phyloP scores from a whole-genome alignment of 2,113 vertebrate species.

The Nanger granti region DNA sequence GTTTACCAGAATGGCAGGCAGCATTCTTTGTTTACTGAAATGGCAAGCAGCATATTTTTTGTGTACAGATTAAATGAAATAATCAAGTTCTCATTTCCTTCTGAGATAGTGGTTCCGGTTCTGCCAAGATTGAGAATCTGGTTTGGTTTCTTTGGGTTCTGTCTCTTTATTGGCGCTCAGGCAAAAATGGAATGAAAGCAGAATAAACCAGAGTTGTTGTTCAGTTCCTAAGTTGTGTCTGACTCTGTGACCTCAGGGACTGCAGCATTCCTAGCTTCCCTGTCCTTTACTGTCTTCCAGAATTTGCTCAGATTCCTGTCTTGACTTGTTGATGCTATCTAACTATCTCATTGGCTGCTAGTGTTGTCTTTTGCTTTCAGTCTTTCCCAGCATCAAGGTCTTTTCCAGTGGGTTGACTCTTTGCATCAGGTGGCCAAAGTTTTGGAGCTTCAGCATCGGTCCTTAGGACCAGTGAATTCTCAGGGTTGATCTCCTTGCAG shows the following conservation, averaged over 20 bases:
- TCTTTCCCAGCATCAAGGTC: neutral
- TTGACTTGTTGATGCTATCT: neutral
- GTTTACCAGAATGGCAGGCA: neutral
- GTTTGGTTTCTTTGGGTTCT: neutral
- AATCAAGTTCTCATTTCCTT: neutral
- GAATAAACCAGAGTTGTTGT: neutral
- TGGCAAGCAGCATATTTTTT: neutral
- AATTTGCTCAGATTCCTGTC: neutral
- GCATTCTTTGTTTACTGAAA: neutral
- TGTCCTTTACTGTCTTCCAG: neutral
- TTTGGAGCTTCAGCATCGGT: neutral
- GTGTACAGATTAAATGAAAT: neutral
- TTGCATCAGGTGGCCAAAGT: neutral
- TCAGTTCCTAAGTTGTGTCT: neutral
- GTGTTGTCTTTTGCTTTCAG: neutral
- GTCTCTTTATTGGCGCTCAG: neutral
- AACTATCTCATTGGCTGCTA: neutral
- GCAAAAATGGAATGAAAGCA: neutral
- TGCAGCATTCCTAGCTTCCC: neutral
- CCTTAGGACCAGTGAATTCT: neutral
- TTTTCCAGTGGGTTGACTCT: neutral
- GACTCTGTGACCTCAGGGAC: neutral
- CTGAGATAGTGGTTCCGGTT: neutral
- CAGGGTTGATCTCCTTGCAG: neutral
- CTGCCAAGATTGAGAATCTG: neutral